A percentile compares a stretch with the other conserved stretches of the same genome.
Conservation (phyloP, 2,888 invertebrate species). For the Brachylomia viminalis region DNA sequence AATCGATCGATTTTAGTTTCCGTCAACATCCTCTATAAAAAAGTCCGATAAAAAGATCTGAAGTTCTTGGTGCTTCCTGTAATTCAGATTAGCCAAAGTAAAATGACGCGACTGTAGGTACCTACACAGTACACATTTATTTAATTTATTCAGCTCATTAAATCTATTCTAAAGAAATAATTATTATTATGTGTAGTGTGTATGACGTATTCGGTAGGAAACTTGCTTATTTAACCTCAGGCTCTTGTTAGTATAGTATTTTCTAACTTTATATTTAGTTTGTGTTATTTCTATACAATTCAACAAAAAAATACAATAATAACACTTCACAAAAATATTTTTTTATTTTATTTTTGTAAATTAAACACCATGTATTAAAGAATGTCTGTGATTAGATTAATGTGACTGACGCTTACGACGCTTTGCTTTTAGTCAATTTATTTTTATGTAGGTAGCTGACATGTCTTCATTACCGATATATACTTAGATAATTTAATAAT, state of each 20-base stretch:
- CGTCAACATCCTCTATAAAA: slow-evolving; percentile 23
- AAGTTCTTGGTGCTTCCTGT: slow-evolving; percentile 31
- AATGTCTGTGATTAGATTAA: neutral
- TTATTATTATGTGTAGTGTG: slow-evolving; percentile 21
- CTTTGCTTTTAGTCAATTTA: slow-evolving; percentile 55
- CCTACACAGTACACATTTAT: slow-evolving; percentile 11
- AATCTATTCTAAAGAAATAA: slow-evolving; percentile 17
- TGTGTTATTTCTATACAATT: slow-evolving; percentile 6
- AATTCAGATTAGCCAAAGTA: slow-evolving; percentile 21
- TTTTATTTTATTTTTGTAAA: neutral
- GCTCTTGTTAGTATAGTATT: slow-evolving; percentile 33
- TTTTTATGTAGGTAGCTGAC: slow-evolving; percentile 29
- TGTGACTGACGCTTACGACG: slow-evolving; percentile 26
- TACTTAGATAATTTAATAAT: slow-evolving; percentile 45
- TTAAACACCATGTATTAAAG: neutral
- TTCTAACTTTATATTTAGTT: slow-evolving; percentile 1
- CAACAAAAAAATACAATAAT: neutral
- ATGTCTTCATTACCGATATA: slow-evolving; percentile 21
- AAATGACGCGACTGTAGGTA: slow-evolving; percentile 11
- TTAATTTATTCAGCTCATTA: slow-evolving; percentile 29
- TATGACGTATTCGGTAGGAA: slow-evolving; percentile 23
- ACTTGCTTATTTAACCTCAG: slow-evolving; percentile 52
- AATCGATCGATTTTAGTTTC: neutral
- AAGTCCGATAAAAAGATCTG: slow-evolving; percentile 29
- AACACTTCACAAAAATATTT: neutral